These are phyloP conservation scores for Pteropus rufus DNA, from an alignment of 2,797 vertebrate genomes.

Conservation along the genomic window DNA sequence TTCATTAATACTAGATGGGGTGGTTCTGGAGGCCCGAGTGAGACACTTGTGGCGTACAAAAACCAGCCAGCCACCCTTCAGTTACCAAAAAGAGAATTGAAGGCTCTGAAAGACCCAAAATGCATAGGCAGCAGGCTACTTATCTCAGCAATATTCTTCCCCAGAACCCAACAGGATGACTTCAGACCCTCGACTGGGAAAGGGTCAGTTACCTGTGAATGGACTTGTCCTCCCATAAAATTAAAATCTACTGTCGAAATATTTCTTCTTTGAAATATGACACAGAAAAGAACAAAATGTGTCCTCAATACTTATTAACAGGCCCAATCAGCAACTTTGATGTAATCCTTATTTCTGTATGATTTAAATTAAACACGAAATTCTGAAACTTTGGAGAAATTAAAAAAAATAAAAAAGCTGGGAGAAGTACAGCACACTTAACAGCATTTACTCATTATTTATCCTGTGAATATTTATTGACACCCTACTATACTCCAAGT, in stretches of 20 bases:
- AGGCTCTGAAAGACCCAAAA: not conserved
- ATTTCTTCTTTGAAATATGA: not conserved
- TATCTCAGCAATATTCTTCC: not conserved
- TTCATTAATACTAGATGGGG: not conserved
- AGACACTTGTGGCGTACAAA: not conserved
- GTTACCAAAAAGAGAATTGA: not conserved
- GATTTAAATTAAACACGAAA: not conserved
- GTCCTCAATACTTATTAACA: not conserved
- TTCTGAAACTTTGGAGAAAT: not conserved
- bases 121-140: no score
- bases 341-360: not conserved
- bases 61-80: not conserved
- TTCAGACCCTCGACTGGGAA: not conserved
- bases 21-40: not conserved
- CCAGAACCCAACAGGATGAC: not conserved
- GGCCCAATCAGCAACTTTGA: not conserved
- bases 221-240: not conserved
- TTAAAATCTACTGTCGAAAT: not conserved
- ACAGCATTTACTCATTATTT: not conserved
- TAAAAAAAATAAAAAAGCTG: not conserved
- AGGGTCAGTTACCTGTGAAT: not conserved
- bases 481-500: not conserved
- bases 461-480: not conserved
- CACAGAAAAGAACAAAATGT: not conserved
- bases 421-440: not conserved